Evolutionary conservation across 2,797 vertebrate genomes (phyloP).

Genomic region (Tamandua tetradactyla): DNA sequence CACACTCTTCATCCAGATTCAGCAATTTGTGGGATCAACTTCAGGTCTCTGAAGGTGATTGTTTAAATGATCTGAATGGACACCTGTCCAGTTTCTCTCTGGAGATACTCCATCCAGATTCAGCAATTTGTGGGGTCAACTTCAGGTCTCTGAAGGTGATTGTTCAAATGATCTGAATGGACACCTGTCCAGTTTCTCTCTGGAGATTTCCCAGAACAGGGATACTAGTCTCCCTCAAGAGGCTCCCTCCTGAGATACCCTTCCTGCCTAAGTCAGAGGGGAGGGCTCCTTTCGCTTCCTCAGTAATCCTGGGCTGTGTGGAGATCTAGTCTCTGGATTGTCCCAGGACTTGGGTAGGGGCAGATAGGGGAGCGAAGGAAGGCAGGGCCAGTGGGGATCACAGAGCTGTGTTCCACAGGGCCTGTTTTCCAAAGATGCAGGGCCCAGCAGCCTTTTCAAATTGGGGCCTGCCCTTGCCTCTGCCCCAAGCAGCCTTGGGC

Average conservation of each 20-base stretch:
- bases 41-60: neutral
- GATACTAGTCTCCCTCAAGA: neutral
- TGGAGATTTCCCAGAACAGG: neutral
- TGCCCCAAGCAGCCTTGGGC: slow-evolving; percentile 81
- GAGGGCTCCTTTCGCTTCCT: neutral
- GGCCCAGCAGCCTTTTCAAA: slow-evolving; percentile 69
- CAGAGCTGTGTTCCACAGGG: slow-evolving; percentile 57
- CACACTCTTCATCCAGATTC: neutral
- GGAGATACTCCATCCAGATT: neutral
- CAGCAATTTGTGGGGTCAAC: neutral
- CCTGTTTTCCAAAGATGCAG: slow-evolving; percentile 45
- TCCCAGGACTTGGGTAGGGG: neutral
- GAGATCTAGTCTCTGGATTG: neutral
- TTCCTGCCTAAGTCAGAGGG: neutral
- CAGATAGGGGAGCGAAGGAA: neutral
- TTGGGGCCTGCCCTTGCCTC: slow-evolving; percentile 78
- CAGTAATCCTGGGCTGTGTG: neutral
- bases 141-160: neutral
- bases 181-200: neutral
- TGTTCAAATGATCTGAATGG: neutral
- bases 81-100: neutral
- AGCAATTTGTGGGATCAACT: neutral
- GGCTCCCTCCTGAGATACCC: rapidly evolving
- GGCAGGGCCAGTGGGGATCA: slow-evolving; percentile 19
- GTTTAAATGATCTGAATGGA: neutral